phyloP scores from a whole-genome alignment of 2,888 invertebrate species.

The Mimas tiliae region DNA sequence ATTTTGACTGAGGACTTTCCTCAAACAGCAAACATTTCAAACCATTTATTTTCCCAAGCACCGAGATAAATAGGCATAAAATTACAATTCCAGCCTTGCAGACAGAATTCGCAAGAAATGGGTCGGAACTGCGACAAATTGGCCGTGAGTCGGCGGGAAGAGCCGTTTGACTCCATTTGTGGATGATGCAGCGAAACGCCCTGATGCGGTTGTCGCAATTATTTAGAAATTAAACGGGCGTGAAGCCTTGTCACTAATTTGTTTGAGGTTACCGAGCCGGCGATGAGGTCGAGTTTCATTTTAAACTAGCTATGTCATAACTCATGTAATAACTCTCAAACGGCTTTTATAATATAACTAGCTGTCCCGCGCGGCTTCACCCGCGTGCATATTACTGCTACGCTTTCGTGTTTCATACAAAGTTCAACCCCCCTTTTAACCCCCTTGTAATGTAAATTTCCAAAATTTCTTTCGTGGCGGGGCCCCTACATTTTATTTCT shows the following conservation, averaged over 20 bases:
- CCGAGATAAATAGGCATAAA: not conserved
- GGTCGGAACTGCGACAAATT: slow-evolving; percentile 40
- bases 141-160: slow-evolving; percentile 35
- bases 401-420: too few species aligned
- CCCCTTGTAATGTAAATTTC: too few species aligned
- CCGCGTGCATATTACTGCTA: too few species aligned
- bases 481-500: too few species aligned
- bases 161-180: slow-evolving; percentile 32
- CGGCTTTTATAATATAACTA: too few species aligned
- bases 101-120: slow-evolving; percentile 31
- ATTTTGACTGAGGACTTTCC: not conserved
- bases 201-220: slow-evolving; percentile 24
- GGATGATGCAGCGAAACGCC: slow-evolving; percentile 24
- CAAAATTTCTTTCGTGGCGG: too few species aligned
- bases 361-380: too few species aligned
- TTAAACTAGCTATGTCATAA: not conserved
- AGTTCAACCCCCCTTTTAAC: too few species aligned
- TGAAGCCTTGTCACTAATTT: slow-evolving; percentile 25
- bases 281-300: not conserved
- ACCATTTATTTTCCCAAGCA: not conserved
- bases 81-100: slow-evolving; percentile 15
- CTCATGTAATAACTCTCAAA: not conserved
- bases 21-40: not conserved
- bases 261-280: not conserved
- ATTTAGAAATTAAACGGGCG: slow-evolving; percentile 21